Conservation (phyloP, 1,140 invertebrate species). For the Campoletis sonorensis region DNA sequence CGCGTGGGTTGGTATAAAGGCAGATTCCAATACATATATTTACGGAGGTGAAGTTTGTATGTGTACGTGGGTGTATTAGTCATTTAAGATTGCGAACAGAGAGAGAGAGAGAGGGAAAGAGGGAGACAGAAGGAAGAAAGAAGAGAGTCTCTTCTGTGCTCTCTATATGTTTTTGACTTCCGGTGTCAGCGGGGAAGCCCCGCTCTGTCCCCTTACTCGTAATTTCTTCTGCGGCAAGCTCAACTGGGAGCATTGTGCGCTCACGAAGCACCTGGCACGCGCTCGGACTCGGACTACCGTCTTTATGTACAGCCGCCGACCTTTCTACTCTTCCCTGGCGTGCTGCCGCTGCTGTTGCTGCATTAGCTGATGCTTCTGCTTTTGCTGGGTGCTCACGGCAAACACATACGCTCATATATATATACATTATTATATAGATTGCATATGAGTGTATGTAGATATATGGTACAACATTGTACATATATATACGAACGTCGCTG, state of each 20-base stretch:
- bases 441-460: too few species aligned
- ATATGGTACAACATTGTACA: too few species aligned
- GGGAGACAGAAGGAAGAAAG: too few species aligned
- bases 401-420: not conserved
- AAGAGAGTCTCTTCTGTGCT: conserved; percentile 11
- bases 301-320: conserved; percentile 61
- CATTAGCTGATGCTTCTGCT: conserved; percentile 47
- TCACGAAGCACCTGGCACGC: conserved; percentile 73
- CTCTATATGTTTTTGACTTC: conserved; percentile 68
- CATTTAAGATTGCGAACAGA: not conserved
- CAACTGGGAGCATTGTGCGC: conserved; percentile 71
- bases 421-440: not conserved
- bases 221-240: conserved; percentile 51
- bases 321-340: conserved; percentile 45
- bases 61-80: not conserved
- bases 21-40: not conserved
- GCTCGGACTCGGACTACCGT: conserved; percentile 64
- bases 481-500: not conserved
- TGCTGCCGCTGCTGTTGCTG: conserved; percentile 49
- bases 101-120: not conserved
- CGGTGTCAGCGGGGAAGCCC: conserved; percentile 58
- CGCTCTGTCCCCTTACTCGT: conserved; percentile 34
- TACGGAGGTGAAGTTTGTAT: not conserved
- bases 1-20: not conserved
- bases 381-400: conserved; percentile 1